phyloP scores from a whole-genome alignment of 2,888 invertebrate genomes.

The Macropis europaea region DNA sequence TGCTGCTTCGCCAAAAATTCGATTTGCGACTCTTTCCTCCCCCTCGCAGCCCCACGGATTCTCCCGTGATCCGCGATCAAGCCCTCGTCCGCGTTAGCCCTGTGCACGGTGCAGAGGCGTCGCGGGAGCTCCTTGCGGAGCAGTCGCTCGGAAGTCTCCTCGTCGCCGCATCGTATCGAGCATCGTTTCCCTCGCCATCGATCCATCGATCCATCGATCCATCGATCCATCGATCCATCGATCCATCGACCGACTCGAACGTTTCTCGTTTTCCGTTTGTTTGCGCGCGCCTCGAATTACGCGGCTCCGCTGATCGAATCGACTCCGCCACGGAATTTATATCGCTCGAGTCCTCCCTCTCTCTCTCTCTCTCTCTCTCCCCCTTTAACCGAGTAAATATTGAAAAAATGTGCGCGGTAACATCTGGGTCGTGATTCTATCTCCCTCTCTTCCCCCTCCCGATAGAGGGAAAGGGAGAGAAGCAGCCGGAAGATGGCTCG shows the following conservation, averaged over 20 bases:
- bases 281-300: not conserved
- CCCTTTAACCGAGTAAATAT: constrained; percentile 7
- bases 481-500: too few species aligned
- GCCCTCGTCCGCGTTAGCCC: too few species aligned
- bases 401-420: not conserved
- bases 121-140: too few species aligned
- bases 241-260: not conserved
- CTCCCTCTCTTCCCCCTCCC: too few species aligned
- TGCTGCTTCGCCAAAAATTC: constrained; percentile 27
- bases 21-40: constrained; percentile 15
- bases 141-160: too few species aligned
- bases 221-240: not conserved
- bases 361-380: too few species aligned
- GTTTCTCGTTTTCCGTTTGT: not conserved
- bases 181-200: not conserved
- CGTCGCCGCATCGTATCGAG: too few species aligned
- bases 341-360: not conserved
- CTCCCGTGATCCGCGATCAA: not conserved
- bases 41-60: not conserved
- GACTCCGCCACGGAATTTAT: constrained; percentile 1
- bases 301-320: constrained; percentile 9
- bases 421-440: constrained; percentile 2
- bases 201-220: not conserved
- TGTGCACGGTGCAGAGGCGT: too few species aligned
- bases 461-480: too few species aligned